Conservation (phyloP, 35 echinoderm and acorn worm genomes). For the Ptychodera flava region DNA sequence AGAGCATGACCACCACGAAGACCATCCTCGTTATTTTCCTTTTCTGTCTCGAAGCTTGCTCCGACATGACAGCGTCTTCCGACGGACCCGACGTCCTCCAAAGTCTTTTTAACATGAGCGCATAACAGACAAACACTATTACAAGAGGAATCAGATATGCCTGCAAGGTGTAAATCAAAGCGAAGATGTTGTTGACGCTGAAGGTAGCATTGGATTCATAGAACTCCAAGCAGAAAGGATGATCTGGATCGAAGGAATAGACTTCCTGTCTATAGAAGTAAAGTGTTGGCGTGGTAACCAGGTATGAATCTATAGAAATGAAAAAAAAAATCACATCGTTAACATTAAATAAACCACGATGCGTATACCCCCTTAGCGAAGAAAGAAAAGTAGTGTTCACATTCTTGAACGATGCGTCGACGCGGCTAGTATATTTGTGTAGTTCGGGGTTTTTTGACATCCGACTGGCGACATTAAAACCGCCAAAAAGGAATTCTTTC, state of each 20-base stretch:
- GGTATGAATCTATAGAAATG: neutral
- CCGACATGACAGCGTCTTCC: constrained; percentile 51
- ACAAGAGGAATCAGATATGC: constrained; percentile 45
- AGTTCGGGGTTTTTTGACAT: too few relatives aligned
- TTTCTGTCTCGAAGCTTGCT: constrained; percentile 43
- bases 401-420: too few relatives aligned
- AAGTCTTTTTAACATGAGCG: constrained; percentile 47
- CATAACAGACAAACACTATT: constrained; percentile 53
- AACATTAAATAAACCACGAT: too few relatives aligned
- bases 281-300: neutral
- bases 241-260: neutral
- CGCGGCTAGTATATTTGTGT: too few relatives aligned
- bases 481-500: too few relatives aligned
- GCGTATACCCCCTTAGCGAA: too few relatives aligned
- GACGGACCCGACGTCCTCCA: constrained; percentile 43
- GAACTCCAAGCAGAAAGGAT: neutral
- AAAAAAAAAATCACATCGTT: too few relatives aligned
- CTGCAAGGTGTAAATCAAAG: neutral
- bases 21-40: constrained; percentile 76
- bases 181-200: neutral
- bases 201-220: neutral
- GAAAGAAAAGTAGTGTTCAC: too few relatives aligned
- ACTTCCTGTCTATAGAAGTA: neutral
- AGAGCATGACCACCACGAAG: constrained; percentile 57
- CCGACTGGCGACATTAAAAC: too few relatives aligned